These are phyloP conservation scores for Pteria penguin DNA, from an alignment of 2,888 invertebrate genomes.

Conservation along the genomic window DNA sequence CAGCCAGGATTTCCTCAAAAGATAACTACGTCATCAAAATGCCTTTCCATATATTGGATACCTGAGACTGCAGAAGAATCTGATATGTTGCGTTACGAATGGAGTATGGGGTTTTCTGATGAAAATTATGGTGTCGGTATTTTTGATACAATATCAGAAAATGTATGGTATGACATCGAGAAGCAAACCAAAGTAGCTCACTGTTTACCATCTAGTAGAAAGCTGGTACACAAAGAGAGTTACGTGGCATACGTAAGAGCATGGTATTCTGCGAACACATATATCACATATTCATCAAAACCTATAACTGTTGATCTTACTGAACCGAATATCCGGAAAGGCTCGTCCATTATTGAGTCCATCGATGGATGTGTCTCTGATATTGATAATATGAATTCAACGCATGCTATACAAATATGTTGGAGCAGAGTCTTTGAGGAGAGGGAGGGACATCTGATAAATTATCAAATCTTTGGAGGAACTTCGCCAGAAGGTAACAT, in stretches of 20 bases:
- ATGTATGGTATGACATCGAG: constrained; percentile 12
- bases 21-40: background rate
- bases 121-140: constrained; percentile 14
- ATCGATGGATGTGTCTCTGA: background rate
- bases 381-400: constrained; percentile 4
- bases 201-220: background rate
- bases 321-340: background rate
- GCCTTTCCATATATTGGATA: background rate
- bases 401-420: constrained; percentile 4
- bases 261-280: background rate
- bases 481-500: no score
- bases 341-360: constrained; percentile 2
- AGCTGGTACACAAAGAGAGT: background rate
- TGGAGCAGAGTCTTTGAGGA: constrained; percentile 13
- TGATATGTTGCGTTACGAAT: constrained; percentile 19
- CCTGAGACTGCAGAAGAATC: background rate
- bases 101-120: constrained; percentile 23
- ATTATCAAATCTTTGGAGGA: constrained; percentile 3
- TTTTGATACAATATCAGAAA: constrained; percentile 7
- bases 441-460: background rate
- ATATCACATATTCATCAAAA: background rate
- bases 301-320: no score
- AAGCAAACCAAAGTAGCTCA: background rate
- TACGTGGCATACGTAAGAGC: constrained; percentile 11
- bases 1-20: background rate